Percentiles rank a stretch among this genome's conserved stretches.
Conservation (phyloP, 1,140 invertebrate genomes). For the Caenorhabditis tropicalis region DNA sequence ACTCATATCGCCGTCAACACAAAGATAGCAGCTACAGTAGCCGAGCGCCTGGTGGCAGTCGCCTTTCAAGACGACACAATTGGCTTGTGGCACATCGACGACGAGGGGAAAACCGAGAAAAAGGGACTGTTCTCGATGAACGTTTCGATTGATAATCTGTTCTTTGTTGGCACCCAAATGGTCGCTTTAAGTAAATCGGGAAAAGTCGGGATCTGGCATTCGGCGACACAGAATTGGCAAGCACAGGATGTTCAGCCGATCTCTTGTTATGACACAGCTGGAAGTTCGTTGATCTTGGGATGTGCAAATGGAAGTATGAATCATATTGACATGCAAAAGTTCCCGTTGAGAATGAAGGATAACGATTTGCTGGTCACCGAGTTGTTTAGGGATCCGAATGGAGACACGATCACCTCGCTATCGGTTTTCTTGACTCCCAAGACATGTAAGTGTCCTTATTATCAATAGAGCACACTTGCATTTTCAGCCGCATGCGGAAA, state of each 20-base stretch:
- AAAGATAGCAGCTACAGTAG: slow-evolving; percentile 80
- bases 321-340: slow-evolving; percentile 99
- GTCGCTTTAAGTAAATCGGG: slow-evolving; percentile 90
- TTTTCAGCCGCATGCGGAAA: slow-evolving; percentile 87
- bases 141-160: slow-evolving; percentile 89
- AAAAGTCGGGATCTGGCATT: slow-evolving; percentile 98
- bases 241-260: slow-evolving; percentile 84
- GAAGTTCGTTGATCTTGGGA: slow-evolving; percentile 89
- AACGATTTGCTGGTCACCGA: slow-evolving; percentile 96
- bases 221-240: slow-evolving; percentile 94
- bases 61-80: slow-evolving; percentile 82
- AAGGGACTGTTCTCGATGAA: slow-evolving; percentile 70
- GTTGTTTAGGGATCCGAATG: slow-evolving; percentile 89
- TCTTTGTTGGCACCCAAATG: slow-evolving; percentile 95
- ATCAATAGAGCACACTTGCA: no score
- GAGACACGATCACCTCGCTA: slow-evolving; percentile 95
- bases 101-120: slow-evolving; percentile 39
- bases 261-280: slow-evolving; percentile 92
- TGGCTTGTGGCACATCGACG: slow-evolving; percentile 83
- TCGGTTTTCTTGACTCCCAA: slow-evolving; percentile 97
- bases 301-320: slow-evolving; percentile 96
- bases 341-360: slow-evolving; percentile 94
- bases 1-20: slow-evolving; percentile 92
- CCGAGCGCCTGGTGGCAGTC: slow-evolving; percentile 86
- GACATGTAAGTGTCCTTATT: slow-evolving; percentile 79